phyloP scores from a whole-genome alignment of 2,888 invertebrate genomes.

The Lithophane semibrunnea region DNA sequence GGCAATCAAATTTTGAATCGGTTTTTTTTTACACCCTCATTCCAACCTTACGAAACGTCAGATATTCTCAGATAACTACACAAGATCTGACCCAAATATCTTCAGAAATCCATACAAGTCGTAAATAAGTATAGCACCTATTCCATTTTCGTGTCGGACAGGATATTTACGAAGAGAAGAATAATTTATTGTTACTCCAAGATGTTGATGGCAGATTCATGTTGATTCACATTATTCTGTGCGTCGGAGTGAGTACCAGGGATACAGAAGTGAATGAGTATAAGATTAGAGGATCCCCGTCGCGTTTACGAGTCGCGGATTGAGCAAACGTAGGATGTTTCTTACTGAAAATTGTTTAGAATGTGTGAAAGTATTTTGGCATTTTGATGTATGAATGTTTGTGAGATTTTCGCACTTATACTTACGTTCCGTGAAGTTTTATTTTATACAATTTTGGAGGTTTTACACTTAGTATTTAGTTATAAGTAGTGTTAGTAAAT shows the following conservation, averaged over 20 bases:
- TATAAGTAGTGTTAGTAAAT: neutral
- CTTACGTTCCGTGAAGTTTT: neutral
- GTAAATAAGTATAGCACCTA: constrained; percentile 58
- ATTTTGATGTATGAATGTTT: constrained; percentile 1
- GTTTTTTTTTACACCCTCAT: too few species aligned
- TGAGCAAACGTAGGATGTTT: constrained; percentile 10
- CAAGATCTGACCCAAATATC: constrained; percentile 32
- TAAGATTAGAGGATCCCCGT: constrained; percentile 20
- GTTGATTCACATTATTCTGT: constrained; percentile 46
- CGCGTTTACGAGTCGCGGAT: constrained; percentile 28
- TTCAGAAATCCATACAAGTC: constrained; percentile 33
- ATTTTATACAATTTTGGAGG: neutral
- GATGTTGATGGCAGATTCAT: constrained; percentile 49
- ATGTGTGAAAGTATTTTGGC: constrained; percentile 5
- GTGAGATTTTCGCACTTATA: neutral
- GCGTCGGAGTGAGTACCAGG: constrained; percentile 36
- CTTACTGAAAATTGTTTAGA: constrained; percentile 10
- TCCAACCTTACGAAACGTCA: neutral
- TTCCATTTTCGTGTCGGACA: constrained; percentile 50
- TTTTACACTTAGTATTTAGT: neutral
- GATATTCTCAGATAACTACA: neutral
- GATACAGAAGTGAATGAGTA: constrained; percentile 21
- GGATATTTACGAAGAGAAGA: constrained; percentile 51
- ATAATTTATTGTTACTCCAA: constrained; percentile 43
- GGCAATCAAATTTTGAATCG: too few species aligned